Percentiles rank a stretch among this genome's conserved stretches.
Evolutionary conservation across 2,888 invertebrate genomes (phyloP).

Genomic region (Harmothoe impar): DNA sequence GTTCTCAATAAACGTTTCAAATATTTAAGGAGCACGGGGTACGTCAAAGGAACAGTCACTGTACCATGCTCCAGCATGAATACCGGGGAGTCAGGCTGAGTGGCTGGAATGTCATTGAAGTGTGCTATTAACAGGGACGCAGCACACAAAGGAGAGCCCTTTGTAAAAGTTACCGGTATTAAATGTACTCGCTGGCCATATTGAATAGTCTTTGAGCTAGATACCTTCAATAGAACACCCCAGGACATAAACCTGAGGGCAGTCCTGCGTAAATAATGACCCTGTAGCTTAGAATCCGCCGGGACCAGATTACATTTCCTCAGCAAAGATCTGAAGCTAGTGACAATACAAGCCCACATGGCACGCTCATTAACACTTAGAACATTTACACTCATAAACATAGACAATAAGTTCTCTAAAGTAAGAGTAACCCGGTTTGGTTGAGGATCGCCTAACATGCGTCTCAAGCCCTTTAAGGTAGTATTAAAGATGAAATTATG

Average conservation of each 20-base stretch:
- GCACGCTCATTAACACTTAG: too few relatives aligned
- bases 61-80: neutral
- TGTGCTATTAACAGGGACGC: neutral
- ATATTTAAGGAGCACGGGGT: too few relatives aligned
- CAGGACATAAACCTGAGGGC: neutral
- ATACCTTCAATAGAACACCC: neutral
- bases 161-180: neutral
- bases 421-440: too few relatives aligned
- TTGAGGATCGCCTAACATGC: too few relatives aligned
- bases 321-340: too few relatives aligned
- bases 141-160: neutral
- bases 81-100: neutral
- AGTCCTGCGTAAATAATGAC: neutral
- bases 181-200: neutral
- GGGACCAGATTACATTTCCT: too few relatives aligned
- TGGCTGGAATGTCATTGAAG: neutral
- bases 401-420: too few relatives aligned
- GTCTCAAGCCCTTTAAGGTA: too few relatives aligned
- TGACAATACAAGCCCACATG: too few relatives aligned
- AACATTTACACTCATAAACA: too few relatives aligned
- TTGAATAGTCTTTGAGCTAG: neutral
- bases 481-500: too few relatives aligned
- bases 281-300: neutral
- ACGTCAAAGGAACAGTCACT: neutral
- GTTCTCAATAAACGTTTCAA: neutral